Conservation (phyloP, 2,797 vertebrate species). For the Xyrichtys novacula region DNA sequence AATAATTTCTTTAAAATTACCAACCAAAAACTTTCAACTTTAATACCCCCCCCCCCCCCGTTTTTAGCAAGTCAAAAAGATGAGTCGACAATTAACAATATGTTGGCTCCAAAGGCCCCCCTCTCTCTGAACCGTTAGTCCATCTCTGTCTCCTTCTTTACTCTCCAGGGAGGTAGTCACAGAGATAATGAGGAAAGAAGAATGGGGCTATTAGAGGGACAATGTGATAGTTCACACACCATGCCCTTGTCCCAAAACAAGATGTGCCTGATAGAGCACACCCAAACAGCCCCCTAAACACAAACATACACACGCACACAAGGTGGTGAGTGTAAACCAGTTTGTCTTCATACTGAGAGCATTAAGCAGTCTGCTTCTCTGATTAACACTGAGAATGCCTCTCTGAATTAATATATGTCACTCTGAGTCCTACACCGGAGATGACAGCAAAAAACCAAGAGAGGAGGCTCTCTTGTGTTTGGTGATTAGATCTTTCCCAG, state of each 20-base stretch:
- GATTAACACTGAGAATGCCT: neutral
- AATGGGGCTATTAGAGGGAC: conserved; percentile 82
- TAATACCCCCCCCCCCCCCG: no score
- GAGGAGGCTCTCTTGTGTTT: no score
- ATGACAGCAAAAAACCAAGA: no score
- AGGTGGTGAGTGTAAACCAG: conserved; percentile 6
- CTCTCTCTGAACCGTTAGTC: conserved; percentile 14
- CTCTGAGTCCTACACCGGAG: no score
- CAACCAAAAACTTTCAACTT: neutral
- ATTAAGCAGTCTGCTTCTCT: conserved; percentile 8
- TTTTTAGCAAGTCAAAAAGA: no score
- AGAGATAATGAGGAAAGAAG: conserved; percentile 82
- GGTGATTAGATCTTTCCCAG: no score
- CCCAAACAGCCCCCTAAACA: conserved; percentile 30
- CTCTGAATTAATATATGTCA: no score
- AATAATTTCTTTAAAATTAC: neutral
- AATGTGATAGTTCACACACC: conserved; percentile 80
- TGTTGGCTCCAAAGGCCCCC: conserved; percentile 6
- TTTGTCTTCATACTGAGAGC: conserved; percentile 24
- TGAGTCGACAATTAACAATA: conserved; percentile 42
- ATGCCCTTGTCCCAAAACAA: conserved; percentile 76
- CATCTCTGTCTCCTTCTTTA: conserved; percentile 36
- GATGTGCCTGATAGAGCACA: conserved; percentile 70
- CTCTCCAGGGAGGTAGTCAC: conserved; percentile 39
- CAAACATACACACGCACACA: neutral